These are phyloP conservation scores for Ochlodes sylvanus DNA, from an alignment of 2,888 invertebrate genomes.

Conservation along the genomic window DNA sequence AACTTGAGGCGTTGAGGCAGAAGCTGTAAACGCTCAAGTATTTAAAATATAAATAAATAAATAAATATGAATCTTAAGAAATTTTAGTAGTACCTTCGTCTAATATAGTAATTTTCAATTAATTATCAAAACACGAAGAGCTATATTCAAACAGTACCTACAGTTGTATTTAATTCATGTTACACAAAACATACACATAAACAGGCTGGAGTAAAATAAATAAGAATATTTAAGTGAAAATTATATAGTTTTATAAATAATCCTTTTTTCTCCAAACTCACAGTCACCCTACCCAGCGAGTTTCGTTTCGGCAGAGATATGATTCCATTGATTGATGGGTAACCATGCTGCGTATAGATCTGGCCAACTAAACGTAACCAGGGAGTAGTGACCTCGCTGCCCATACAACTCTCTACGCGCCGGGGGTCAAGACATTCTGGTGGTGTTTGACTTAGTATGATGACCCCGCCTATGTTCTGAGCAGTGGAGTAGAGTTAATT, in stretches of 20 bases:
- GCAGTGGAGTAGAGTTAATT: constrained; percentile 79
- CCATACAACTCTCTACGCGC: constrained; percentile 2
- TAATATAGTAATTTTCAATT: no score
- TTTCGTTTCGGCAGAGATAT: constrained; percentile 77
- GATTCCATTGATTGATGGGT: constrained; percentile 85
- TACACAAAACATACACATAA: no score
- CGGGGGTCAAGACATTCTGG: constrained; percentile 60
- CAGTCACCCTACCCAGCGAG: constrained; percentile 53
- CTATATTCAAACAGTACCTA: no score
- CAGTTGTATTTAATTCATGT: no score
- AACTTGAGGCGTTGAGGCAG: no score
- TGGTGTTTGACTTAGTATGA: constrained; percentile 67
- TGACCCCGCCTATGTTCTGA: constrained; percentile 70
- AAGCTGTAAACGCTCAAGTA: no score
- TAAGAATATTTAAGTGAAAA: no score
- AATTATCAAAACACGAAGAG: no score
- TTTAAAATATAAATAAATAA: no score
- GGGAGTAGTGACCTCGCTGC: constrained; percentile 45
- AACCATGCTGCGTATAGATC: constrained; percentile 72
- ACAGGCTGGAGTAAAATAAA: no score
- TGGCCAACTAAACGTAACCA: constrained; percentile 47
- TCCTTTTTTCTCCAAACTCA: not conserved
- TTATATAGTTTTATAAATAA: not conserved
- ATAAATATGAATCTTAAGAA: no score
- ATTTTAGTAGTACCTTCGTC: no score